These are phyloP conservation scores for Eleginops maclovinus DNA, from an alignment of 2,113 vertebrate genomes.

Conservation along the genomic window DNA sequence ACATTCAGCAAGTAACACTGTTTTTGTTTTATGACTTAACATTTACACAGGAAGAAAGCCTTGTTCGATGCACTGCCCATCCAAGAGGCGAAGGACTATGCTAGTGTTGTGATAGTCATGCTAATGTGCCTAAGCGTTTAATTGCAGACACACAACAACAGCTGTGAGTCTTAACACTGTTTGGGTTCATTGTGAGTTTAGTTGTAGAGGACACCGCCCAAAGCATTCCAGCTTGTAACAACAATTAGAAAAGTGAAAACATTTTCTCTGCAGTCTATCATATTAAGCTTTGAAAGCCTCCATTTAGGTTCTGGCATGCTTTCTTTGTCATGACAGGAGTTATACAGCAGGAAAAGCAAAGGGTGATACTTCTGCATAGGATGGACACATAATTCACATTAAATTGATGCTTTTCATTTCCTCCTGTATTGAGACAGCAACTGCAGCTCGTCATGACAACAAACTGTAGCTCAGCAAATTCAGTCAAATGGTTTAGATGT, in stretches of 20 bases:
- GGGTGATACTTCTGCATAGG: neutral
- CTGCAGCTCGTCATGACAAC: conserved; percentile 9
- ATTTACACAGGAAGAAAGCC: neutral
- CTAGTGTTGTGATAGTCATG: neutral
- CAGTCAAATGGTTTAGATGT: neutral
- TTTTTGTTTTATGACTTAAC: neutral
- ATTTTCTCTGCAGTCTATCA: conserved; percentile 13
- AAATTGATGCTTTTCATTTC: conserved; percentile 10
- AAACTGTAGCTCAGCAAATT: conserved; percentile 6
- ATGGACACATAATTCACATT: conserved; percentile 20
- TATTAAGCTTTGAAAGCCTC: neutral
- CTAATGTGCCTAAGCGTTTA: neutral
- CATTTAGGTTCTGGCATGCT: neutral
- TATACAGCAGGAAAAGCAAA: neutral
- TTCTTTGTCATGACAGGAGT: neutral
- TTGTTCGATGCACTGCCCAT: conserved; percentile 2
- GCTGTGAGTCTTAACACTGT: conserved; percentile 24
- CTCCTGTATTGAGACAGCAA: conserved; percentile 9
- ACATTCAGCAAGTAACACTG: neutral
- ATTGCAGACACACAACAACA: conserved; percentile 13
- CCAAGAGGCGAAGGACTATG: neutral
- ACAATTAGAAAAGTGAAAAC: conserved; percentile 9
- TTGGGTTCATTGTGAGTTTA: conserved; percentile 21
- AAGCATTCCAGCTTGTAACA: conserved; percentile 4
- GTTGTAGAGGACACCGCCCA: conserved; percentile 1